phyloP scores from a whole-genome alignment of 1,140 invertebrate genomes.

The Galleria mellonella region DNA sequence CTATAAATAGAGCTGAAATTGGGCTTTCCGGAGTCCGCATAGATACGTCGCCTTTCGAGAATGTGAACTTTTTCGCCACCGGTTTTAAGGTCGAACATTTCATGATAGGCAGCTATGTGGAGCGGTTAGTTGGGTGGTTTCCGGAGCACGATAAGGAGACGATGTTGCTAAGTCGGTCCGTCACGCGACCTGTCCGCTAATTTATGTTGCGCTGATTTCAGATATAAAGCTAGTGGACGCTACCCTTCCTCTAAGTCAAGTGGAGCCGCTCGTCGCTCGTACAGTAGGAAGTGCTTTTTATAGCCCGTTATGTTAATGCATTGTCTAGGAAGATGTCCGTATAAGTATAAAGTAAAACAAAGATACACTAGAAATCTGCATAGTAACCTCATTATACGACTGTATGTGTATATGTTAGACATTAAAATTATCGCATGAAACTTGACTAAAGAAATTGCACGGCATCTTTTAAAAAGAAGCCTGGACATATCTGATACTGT shows the following conservation, averaged over 20 bases:
- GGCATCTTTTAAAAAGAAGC: no score
- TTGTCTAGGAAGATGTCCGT: conserved; percentile 37
- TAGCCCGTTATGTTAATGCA: conserved; percentile 49
- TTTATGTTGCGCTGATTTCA: conserved; percentile 67
- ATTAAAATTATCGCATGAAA: conserved; percentile 15
- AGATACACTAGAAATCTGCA: conserved; percentile 27
- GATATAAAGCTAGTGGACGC: conserved; percentile 46
- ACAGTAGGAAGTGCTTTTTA: conserved; percentile 37
- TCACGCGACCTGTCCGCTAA: conserved; percentile 66
- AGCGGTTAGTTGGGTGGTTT: conserved; percentile 45
- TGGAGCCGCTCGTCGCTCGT: conserved; percentile 12
- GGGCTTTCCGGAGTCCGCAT: conserved; percentile 10
- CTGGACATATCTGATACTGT: no score
- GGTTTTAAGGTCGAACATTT: conserved; percentile 39
- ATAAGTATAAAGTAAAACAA: conserved; percentile 7
- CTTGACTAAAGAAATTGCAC: not conserved
- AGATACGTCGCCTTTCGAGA: conserved; percentile 18
- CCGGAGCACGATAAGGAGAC: conserved; percentile 65
- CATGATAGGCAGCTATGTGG: conserved; percentile 11
- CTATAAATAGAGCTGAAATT: conserved; percentile 44
- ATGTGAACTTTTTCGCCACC: conserved; percentile 33
- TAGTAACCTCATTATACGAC: conserved; percentile 14
- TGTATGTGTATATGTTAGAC: conserved; percentile 21
- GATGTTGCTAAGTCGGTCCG: conserved; percentile 56
- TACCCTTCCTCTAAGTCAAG: conserved; percentile 21